Base-by-base conservation (phyloP, 2,888 invertebrate species). In the Sclerodermus sp. region DNA sequence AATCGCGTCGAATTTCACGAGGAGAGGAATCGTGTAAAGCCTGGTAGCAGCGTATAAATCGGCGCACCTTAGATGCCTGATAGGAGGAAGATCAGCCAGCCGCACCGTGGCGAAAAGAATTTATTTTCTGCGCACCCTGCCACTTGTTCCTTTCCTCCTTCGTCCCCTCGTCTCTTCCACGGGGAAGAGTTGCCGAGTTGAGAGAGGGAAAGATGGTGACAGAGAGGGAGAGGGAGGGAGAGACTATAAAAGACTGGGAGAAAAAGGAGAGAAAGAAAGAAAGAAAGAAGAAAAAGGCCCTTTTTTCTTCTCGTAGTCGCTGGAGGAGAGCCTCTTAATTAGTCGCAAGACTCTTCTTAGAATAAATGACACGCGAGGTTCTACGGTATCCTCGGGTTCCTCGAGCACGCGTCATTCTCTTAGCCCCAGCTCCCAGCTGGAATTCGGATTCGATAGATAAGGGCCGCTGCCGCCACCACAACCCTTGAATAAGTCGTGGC, bases 1-100 rank as follows among this genome's bases (percentile, higher is more conserved):
- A n/a, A n/a, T 14, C 44, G 53, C 43, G 36, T 54, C 44, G 56
- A 49, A 54, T 54, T 51, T 54, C 53, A 43, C 45, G 44, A 38
- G 38, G 34, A 13, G 34, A 13, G 17, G 47, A 50, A 29, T 48
- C 56, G 43, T 37, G 49, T 49, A 53, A 55, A 55, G 55, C 49
- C 55, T 55, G 47, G 55, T 55, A 55, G 55, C 55, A 13, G 49
- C 41, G 42, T 42, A 59, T 59, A 62, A 64, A 59, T 61, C 49
- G 54, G 36, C 52, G 45, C 52, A 37, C 45, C 51, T 50, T 55
- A 58, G 62, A 62, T 58, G 58, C 47, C 51, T 49, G 62, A 60
- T 62, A 62, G 54, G 45, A 55, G 47, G 23, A 41, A 46, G 51
- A 47, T 42, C 16, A 42, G 39, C 12, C 14, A 38, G 39, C 12